A percentile compares a stretch with the other conserved stretches of the same genome.
Conservation (phyloP, 2,888 invertebrate species). For the Desoria tigrina region DNA sequence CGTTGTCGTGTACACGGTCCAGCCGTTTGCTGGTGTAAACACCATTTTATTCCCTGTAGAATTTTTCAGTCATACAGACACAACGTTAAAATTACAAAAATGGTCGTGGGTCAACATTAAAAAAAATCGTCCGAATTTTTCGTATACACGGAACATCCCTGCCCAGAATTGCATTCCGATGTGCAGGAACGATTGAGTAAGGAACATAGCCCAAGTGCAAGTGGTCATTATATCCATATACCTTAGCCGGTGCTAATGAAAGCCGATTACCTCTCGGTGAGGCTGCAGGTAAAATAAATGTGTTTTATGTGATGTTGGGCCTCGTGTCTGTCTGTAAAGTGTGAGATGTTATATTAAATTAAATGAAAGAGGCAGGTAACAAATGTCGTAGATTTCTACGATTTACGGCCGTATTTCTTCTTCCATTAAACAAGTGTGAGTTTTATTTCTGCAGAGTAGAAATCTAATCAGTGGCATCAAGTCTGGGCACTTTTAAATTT, state of each 20-base stretch:
- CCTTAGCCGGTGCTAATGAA: neutral
- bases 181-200: no score
- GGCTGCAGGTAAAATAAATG: neutral
- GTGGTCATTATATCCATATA: neutral
- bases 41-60: no score
- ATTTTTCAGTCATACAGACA: no score
- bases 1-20: no score
- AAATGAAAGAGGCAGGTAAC: conserved; percentile 5
- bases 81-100: no score
- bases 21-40: no score
- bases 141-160: no score
- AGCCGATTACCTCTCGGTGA: no score
- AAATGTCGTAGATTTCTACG: neutral
- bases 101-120: no score
- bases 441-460: neutral
- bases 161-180: no score
- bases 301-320: neutral
- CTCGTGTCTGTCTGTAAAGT: neutral
- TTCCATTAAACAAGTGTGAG: neutral
- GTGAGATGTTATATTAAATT: conserved; percentile 4
- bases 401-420: conserved; percentile 4
- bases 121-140: no score
- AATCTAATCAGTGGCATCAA: conserved; percentile 4
- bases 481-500: neutral
- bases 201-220: no score